A percentile compares a stretch with the other conserved stretches of the same genome.
These are phyloP conservation scores for Limnephilus marmoratus DNA, from an alignment of 2,888 invertebrate species.

Conservation along the genomic window DNA sequence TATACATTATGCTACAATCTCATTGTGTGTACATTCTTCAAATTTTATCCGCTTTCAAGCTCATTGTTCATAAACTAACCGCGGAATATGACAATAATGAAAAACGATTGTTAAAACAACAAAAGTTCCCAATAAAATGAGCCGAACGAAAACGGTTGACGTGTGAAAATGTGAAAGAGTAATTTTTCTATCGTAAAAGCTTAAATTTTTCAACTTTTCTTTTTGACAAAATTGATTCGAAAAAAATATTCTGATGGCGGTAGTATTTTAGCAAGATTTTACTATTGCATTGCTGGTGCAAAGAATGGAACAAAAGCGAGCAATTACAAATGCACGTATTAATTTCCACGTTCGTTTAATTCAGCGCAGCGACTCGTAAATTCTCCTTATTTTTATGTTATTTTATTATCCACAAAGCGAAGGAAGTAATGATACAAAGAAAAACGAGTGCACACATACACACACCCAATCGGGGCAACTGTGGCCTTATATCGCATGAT, in stretches of 20 bases:
- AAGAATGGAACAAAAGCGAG: conserved; percentile 50
- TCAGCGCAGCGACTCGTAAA: conserved; percentile 63
- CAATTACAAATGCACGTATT: conserved; percentile 61
- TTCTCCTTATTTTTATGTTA: conserved; percentile 59
- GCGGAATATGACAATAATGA: background rate
- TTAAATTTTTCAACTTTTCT: background rate
- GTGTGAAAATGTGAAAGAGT: background rate
- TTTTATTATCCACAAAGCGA: conserved; percentile 59
- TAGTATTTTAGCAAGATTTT: background rate
- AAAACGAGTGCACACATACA: conserved; percentile 41
- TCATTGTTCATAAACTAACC: background rate
- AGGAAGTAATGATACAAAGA: conserved; percentile 53
- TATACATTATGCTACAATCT: background rate
- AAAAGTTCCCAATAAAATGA: background rate
- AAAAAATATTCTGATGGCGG: background rate
- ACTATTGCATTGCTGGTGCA: background rate
- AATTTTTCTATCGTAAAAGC: background rate
- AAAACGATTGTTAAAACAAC: background rate
- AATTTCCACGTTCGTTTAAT: conserved; percentile 64
- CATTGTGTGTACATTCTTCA: conserved; percentile 12
- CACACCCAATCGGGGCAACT: conserved; percentile 23
- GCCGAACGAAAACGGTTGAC: background rate
- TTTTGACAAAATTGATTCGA: background rate
- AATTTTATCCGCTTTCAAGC: conserved; percentile 13
- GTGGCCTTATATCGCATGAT: conserved; percentile 61